A percentile compares a stretch with the other conserved stretches of the same genome.
Evolutionary conservation across 2,888 invertebrate species (phyloP).

Genomic region (Ethmia dodecea): DNA sequence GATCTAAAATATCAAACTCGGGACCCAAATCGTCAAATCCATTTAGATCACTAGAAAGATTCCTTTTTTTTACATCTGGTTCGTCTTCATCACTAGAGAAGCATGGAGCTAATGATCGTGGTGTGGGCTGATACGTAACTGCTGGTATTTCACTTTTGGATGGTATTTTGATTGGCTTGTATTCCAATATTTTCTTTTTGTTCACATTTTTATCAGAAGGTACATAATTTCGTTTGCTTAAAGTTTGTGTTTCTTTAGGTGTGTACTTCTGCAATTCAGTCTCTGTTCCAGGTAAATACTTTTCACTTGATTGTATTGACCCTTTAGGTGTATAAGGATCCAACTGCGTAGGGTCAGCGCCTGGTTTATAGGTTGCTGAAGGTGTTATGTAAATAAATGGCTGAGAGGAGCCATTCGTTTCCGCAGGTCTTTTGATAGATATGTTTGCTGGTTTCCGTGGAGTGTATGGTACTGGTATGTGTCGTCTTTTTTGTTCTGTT

Average conservation of each 20-base stretch:
- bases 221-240: conserved; percentile 53
- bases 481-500: conserved; percentile 55
- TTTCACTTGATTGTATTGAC: conserved; percentile 47
- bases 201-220: conserved; percentile 58
- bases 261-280: conserved; percentile 54
- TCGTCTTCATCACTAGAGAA: conserved; percentile 74
- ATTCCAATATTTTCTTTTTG: conserved; percentile 64
- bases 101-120: conserved; percentile 58
- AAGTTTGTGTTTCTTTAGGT: conserved; percentile 40
- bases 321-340: conserved; percentile 66
- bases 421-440: conserved; percentile 50
- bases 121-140: conserved; percentile 67
- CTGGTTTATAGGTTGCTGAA: conserved; percentile 56
- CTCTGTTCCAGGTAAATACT: conserved; percentile 61
- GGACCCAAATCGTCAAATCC: conserved; percentile 65
- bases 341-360: conserved; percentile 43
- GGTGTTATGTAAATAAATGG: conserved; percentile 64
- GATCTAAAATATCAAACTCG: conserved; percentile 71
- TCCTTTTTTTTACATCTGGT: conserved; percentile 53
- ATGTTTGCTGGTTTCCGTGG: conserved; percentile 62
- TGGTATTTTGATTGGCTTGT: conserved; percentile 57
- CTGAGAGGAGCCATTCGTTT: conserved; percentile 52
- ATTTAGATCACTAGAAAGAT: conserved; percentile 56
- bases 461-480: conserved; percentile 73
- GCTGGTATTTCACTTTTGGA: conserved; percentile 37